Evolutionary conservation across 2,113 vertebrate genomes (phyloP).

Genomic region (Oncorhynchus nerka): DNA sequence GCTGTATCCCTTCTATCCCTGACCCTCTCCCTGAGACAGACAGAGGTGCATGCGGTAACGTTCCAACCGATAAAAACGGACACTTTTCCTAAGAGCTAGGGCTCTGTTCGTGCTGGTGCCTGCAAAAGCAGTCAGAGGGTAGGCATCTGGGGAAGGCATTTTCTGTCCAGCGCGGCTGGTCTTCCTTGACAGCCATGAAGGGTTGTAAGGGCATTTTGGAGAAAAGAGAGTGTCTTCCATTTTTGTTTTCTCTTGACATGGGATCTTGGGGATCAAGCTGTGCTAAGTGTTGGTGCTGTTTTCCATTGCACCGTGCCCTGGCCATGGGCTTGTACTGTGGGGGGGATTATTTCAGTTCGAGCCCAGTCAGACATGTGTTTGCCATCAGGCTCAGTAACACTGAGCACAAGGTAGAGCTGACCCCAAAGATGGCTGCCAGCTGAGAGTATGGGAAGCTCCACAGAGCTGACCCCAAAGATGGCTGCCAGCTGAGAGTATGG

Average conservation of each 20-base stretch:
- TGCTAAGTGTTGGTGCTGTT: slow-evolving; percentile 29
- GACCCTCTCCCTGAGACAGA: background rate
- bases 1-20: no score
- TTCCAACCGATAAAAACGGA: slow-evolving; percentile 49
- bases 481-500: slow-evolving; percentile 26
- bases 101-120: slow-evolving; percentile 28
- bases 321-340: slow-evolving; percentile 30
- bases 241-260: slow-evolving; percentile 38
- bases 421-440: slow-evolving; percentile 34
- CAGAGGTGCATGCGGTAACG: slow-evolving; percentile 37
- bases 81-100: slow-evolving; percentile 40
- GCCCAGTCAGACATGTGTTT: slow-evolving; percentile 50
- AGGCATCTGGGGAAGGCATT: slow-evolving; percentile 39
- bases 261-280: slow-evolving; percentile 42
- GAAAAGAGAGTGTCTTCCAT: slow-evolving; percentile 21
- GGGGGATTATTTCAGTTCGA: slow-evolving; percentile 53
- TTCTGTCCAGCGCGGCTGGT: slow-evolving; percentile 15
- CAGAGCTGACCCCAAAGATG: slow-evolving; percentile 18
- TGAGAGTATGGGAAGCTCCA: slow-evolving; percentile 11
- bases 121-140: slow-evolving; percentile 54
- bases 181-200: slow-evolving; percentile 23
- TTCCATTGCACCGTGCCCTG: slow-evolving; percentile 23
- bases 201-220: slow-evolving; percentile 28
- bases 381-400: slow-evolving; percentile 48
- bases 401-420: slow-evolving; percentile 33